Percentiles rank a stretch among this genome's conserved stretches.
These are phyloP conservation scores for Unio delphinus DNA, from an alignment of 2,888 invertebrate genomes.

Conservation along the genomic window DNA sequence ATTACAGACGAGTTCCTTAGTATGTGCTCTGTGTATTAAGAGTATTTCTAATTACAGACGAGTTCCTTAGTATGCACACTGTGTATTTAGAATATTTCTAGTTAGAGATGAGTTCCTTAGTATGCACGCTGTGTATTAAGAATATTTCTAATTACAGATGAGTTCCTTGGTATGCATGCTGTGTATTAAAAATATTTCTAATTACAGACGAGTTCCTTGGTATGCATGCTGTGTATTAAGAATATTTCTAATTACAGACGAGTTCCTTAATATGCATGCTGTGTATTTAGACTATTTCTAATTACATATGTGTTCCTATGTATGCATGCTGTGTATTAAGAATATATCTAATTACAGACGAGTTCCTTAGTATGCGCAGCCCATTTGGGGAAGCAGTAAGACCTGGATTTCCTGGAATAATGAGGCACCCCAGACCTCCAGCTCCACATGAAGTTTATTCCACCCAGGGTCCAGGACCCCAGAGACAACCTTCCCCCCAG, in stretches of 20 bases:
- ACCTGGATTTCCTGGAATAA: constrained; percentile 16
- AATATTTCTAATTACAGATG: constrained; percentile 1
- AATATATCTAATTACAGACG: constrained; percentile 2
- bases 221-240: no score
- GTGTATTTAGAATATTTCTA: no score
- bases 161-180: constrained; percentile 8
- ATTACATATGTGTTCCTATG: no score
- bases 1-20: constrained; percentile 10
- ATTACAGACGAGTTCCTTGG: no score
- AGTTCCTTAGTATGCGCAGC: constrained; percentile 13
- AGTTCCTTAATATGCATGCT: no score
- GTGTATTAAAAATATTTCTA: no score
- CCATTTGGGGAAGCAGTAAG: constrained; percentile 13
- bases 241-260: no score
- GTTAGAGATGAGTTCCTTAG: constrained; percentile 9
- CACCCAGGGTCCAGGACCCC: constrained; percentile 3
- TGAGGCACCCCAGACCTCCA: constrained; percentile 47
- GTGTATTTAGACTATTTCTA: no score
- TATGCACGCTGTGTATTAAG: constrained; percentile 1
- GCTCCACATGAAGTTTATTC: constrained; percentile 23
- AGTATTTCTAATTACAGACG: constrained; percentile 1
- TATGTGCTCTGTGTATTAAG: constrained; percentile 1
- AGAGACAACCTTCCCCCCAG: constrained; percentile 4
- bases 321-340: no score
- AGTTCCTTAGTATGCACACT: constrained; percentile 11